Conservation (phyloP, 2,113 vertebrate species). For the Scopus umbretta region DNA sequence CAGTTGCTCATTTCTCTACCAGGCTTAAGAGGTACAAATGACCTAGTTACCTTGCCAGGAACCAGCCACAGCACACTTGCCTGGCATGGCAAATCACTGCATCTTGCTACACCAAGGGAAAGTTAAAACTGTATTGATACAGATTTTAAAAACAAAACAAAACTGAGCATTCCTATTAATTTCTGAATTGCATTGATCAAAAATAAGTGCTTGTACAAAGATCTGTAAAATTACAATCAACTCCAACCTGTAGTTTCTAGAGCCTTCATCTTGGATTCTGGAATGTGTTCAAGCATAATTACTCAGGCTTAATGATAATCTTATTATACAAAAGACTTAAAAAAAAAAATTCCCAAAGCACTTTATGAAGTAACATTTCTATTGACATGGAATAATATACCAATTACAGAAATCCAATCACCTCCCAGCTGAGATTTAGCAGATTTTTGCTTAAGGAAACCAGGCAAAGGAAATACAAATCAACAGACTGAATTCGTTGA, state of each 20-base stretch:
- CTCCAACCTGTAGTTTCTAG: neutral
- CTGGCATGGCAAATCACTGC: neutral
- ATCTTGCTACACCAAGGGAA: neutral
- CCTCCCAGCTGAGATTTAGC: neutral
- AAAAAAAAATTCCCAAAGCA: neutral
- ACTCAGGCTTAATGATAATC: neutral
- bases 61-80: neutral
- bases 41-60: neutral
- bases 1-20: neutral
- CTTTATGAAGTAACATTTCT: neutral
- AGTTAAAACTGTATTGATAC: neutral
- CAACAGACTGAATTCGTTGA: neutral
- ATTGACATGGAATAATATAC: neutral
- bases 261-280: neutral
- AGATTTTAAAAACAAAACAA: neutral
- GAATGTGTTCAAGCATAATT: neutral
- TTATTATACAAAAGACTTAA: neutral
- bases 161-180: neutral
- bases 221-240: neutral
- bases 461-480: neutral
- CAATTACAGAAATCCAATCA: neutral
- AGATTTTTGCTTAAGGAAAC: neutral
- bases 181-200: neutral
- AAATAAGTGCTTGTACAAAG: neutral
- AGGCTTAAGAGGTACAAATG: neutral